Percentiles rank a stretch among this genome's conserved stretches.
Evolutionary conservation across 2,113 vertebrate species (phyloP).

Genomic region (Myrmecophaga tridactyla): DNA sequence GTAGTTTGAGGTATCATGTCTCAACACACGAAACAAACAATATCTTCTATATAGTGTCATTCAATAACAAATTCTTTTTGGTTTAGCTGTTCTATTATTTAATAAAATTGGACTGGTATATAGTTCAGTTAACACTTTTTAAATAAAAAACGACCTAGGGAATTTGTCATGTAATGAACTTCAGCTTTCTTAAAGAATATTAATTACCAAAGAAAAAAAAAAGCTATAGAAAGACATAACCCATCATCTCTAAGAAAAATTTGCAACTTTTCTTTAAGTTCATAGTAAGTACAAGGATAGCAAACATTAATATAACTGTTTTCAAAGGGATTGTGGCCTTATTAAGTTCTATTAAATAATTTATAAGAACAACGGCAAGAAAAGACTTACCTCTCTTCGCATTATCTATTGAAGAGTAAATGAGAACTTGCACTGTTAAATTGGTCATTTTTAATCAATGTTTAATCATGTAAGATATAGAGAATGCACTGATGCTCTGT

Average conservation of each 20-base stretch:
- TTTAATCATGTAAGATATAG: conserved; percentile 60
- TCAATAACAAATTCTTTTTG: background rate
- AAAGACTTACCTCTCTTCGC: background rate
- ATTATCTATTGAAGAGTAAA: conserved; percentile 65
- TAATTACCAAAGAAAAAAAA: background rate
- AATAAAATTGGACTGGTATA: background rate
- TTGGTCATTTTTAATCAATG: conserved; percentile 65
- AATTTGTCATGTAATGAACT: background rate
- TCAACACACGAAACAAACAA: background rate
- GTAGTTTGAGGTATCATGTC: background rate
- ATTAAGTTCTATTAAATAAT: conserved; percentile 41
- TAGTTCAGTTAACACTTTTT: background rate
- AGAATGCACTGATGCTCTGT: conserved; percentile 1
- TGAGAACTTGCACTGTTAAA: conserved; percentile 63
- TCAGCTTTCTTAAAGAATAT: background rate
- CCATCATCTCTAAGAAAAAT: conserved; percentile 66
- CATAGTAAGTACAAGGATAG: conserved; percentile 72
- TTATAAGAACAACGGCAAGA: conserved; percentile 54
- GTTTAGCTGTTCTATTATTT: background rate
- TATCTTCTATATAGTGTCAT: background rate
- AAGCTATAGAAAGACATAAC: background rate
- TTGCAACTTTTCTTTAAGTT: conserved; percentile 69
- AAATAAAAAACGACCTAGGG: background rate
- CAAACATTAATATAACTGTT: conserved; percentile 72
- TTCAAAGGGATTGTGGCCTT: conserved; percentile 73